Evolutionary conservation across 2,888 invertebrate genomes (phyloP).

Genomic region (Conchocele bisecta): DNA sequence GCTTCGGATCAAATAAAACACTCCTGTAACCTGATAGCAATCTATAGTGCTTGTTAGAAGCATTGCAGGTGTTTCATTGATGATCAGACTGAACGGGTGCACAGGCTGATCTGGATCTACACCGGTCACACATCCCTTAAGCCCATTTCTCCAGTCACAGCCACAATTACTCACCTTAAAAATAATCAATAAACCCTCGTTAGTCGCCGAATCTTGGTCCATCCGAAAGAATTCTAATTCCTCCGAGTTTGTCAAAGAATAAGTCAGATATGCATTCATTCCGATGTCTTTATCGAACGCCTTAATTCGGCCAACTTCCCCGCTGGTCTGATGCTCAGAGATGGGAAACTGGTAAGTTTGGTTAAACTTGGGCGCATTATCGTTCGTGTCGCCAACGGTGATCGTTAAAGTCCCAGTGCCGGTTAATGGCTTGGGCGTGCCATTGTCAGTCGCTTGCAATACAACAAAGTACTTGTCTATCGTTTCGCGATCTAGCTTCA

Average conservation of each 20-base stretch:
- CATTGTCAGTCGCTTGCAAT: constrained; percentile 93
- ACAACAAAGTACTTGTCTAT: constrained; percentile 90
- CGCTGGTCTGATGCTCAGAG: neutral
- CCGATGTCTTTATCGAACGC: constrained; percentile 99
- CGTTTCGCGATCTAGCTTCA: constrained; percentile 75
- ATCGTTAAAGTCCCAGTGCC: constrained; percentile 97
- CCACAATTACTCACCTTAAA: too few species aligned
- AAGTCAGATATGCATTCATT: constrained; percentile 89
- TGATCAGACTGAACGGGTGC: too few species aligned
- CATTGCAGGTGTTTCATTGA: too few species aligned
- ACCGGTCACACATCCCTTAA: too few species aligned
- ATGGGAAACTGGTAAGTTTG: constrained; percentile 22
- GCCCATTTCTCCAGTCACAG: too few species aligned
- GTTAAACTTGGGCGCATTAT: constrained; percentile 97
- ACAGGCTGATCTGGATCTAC: too few species aligned
- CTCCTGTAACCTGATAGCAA: too few species aligned
- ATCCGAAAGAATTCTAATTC: constrained; percentile 31
- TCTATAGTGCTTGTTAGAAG: too few species aligned
- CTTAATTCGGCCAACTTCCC: constrained; percentile 85
- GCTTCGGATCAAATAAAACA: too few species aligned
- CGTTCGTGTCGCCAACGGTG: constrained; percentile 99
- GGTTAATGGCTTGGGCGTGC: constrained; percentile 81
- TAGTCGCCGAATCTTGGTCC: constrained; percentile 16
- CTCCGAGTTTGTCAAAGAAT: constrained; percentile 57
- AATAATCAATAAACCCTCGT: constrained; percentile 35